A percentile compares a stretch with the other conserved stretches of the same genome.
phyloP scores from a whole-genome alignment of 92 coral and sea anemone species.

The Siderastrea radians region DNA sequence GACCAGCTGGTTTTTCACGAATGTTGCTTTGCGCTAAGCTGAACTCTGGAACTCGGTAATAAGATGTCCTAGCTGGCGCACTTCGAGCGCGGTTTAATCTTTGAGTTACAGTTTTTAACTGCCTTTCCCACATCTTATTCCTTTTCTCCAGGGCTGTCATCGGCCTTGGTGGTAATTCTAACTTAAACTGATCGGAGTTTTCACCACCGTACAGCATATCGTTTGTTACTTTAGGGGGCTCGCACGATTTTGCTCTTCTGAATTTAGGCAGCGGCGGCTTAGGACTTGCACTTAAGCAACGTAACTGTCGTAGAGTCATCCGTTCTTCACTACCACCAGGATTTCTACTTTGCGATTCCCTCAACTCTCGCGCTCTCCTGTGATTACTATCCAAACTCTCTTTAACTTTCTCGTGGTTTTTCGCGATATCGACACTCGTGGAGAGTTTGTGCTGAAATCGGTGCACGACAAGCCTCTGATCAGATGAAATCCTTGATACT shows the following conservation, averaged over 20 bases:
- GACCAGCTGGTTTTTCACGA: slow-evolving; percentile 26
- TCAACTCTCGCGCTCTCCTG: not conserved
- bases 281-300: slow-evolving; percentile 83
- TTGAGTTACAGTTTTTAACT: slow-evolving; percentile 78
- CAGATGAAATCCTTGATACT: slow-evolving; percentile 82
- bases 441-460: slow-evolving; percentile 87
- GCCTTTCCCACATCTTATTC: slow-evolving; percentile 88
- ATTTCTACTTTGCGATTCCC: slow-evolving; percentile 16
- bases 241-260: slow-evolving; percentile 75
- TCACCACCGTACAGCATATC: slow-evolving; percentile 7
- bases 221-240: slow-evolving; percentile 40
- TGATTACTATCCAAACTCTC: slow-evolving; percentile 52
- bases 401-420: slow-evolving; percentile 79
- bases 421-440: slow-evolving; percentile 86
- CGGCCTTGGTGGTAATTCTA: slow-evolving; percentile 77
- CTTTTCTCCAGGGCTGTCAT: slow-evolving; percentile 92
- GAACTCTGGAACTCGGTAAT: slow-evolving; percentile 81
- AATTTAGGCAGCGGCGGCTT: slow-evolving; percentile 88
- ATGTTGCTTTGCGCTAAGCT: slow-evolving; percentile 12
- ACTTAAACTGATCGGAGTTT: not conserved
- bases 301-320: slow-evolving; percentile 64
- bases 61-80: slow-evolving; percentile 85
- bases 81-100: slow-evolving; percentile 91
- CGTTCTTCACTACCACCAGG: slow-evolving; percentile 26
- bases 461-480: slow-evolving; percentile 89